Percentiles rank a stretch among this genome's conserved stretches.
Conservation (phyloP, 2,888 invertebrate genomes). For the Agrotis exclamationis region DNA sequence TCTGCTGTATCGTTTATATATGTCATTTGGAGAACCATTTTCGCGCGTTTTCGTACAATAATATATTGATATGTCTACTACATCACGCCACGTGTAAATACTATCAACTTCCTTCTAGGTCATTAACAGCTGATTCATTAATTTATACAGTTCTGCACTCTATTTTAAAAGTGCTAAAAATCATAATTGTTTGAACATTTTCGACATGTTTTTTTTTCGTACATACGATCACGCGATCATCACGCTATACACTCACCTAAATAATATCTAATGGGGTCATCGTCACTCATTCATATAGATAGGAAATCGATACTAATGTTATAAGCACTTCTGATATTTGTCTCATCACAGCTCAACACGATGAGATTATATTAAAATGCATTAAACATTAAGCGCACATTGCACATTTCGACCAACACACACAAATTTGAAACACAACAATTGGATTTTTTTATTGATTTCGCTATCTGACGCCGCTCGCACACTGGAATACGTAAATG, state of each 20-base stretch:
- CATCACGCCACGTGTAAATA: slow-evolving; percentile 38
- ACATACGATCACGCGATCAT: slow-evolving; percentile 59
- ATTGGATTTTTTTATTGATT: slow-evolving; percentile 34
- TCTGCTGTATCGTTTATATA: background rate
- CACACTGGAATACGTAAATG: slow-evolving; percentile 13
- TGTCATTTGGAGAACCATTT: background rate
- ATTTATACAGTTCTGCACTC: slow-evolving; percentile 19
- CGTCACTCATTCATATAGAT: slow-evolving; percentile 53
- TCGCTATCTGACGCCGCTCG: slow-evolving; percentile 42
- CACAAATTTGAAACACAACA: slow-evolving; percentile 16
- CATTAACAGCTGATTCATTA: slow-evolving; percentile 51
- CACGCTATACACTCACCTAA: slow-evolving; percentile 53
- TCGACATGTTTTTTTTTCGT: slow-evolving; percentile 42
- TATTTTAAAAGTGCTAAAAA: slow-evolving; percentile 35
- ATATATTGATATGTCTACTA: background rate
- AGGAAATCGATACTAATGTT: slow-evolving; percentile 41
- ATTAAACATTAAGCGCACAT: slow-evolving; percentile 51
- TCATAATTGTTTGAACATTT: slow-evolving; percentile 42
- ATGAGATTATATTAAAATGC: slow-evolving; percentile 56
- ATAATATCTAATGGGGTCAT: slow-evolving; percentile 58
- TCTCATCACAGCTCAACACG: slow-evolving; percentile 41
- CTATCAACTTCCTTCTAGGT: slow-evolving; percentile 16
- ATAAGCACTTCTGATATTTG: slow-evolving; percentile 17
- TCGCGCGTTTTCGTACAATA: slow-evolving; percentile 10
- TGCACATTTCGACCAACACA: slow-evolving; percentile 40